Conservation (phyloP, 1,140 invertebrate genomes). For the Lysiphlebus fabarum region DNA sequence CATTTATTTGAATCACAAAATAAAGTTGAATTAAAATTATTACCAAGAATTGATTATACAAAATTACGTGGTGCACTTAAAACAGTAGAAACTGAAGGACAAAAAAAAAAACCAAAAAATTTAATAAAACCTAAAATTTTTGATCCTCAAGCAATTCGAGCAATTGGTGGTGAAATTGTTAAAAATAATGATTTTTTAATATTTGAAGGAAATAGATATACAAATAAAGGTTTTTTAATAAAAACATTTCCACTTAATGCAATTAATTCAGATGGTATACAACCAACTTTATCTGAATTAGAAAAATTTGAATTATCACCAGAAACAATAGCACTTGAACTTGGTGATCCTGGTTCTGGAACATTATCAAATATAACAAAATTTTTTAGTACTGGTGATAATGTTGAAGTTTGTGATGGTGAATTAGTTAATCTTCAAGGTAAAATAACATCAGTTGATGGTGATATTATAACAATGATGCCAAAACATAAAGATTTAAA, state of each 20-base stretch:
- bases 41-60: conserved; percentile 95
- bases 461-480: conserved; percentile 92
- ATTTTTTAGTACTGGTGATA: conserved; percentile 89
- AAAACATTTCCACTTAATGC: conserved; percentile 94
- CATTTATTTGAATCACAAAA: conserved; percentile 91
- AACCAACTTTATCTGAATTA: conserved; percentile 90
- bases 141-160: conserved; percentile 89
- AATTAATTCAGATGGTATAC: conserved; percentile 89
- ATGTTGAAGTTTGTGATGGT: conserved; percentile 92
- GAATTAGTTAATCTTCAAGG: conserved; percentile 94
- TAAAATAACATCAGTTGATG: conserved; percentile 90
- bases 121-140: conserved; percentile 89
- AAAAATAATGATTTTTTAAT: conserved; percentile 95
- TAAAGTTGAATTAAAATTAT: conserved; percentile 89
- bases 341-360: conserved; percentile 55
- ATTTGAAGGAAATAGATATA: conserved; percentile 95
- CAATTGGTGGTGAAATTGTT: conserved; percentile 93
- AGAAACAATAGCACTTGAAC: conserved; percentile 84
- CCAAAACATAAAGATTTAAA: conserved; percentile 95
- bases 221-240: conserved; percentile 91
- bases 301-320: conserved; percentile 95
- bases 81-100: conserved; percentile 68
- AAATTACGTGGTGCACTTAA: conserved; percentile 80
- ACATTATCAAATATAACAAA: conserved; percentile 70
- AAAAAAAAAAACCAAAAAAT: conserved; percentile 84